Percentiles rank a stretch among this genome's conserved stretches.
These are phyloP conservation scores for Paracanthobrama guichenoti DNA, from an alignment of 2,113 vertebrate species.

Conservation along the genomic window DNA sequence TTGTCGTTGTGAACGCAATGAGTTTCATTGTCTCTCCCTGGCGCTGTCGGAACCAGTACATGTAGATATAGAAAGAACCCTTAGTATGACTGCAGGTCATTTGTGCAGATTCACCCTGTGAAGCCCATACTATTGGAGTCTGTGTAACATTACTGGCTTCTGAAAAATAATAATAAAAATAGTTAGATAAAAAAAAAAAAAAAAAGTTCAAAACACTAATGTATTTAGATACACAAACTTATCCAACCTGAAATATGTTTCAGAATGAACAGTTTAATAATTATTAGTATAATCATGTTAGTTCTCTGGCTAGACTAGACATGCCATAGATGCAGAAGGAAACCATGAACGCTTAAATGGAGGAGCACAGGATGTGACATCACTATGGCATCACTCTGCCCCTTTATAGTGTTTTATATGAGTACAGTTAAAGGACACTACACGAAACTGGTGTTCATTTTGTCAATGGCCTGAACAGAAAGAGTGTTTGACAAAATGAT, in stretches of 20 bases:
- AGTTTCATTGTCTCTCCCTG: conserved; percentile 49
- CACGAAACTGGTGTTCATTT: too few relatives aligned
- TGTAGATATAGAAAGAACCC: not conserved
- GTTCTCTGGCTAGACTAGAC: not conserved
- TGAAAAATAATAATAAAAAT: too few relatives aligned
- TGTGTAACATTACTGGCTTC: conserved; percentile 54
- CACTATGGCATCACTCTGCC: not conserved
- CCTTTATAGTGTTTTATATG: too few relatives aligned
- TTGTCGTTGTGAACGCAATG: conserved; percentile 30
- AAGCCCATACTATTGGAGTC: not conserved
- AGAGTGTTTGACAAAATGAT: too few relatives aligned
- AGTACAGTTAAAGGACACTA: too few relatives aligned
- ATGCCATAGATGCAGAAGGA: not conserved
- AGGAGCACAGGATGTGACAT: conserved; percentile 25
- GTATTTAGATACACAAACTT: too few relatives aligned
- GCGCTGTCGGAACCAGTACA: conserved; percentile 53
- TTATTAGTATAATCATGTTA: conserved; percentile 10
- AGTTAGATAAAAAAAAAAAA: too few relatives aligned
- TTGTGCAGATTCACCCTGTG: conserved; percentile 34
- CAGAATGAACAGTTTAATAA: conserved; percentile 20
- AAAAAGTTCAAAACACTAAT: too few relatives aligned
- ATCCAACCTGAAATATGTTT: conserved; percentile 32
- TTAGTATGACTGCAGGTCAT: conserved; percentile 47
- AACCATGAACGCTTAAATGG: not conserved
- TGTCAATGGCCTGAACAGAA: too few relatives aligned